Conservation (phyloP, 2,888 invertebrate species). For the Mylabris sibirica region DNA sequence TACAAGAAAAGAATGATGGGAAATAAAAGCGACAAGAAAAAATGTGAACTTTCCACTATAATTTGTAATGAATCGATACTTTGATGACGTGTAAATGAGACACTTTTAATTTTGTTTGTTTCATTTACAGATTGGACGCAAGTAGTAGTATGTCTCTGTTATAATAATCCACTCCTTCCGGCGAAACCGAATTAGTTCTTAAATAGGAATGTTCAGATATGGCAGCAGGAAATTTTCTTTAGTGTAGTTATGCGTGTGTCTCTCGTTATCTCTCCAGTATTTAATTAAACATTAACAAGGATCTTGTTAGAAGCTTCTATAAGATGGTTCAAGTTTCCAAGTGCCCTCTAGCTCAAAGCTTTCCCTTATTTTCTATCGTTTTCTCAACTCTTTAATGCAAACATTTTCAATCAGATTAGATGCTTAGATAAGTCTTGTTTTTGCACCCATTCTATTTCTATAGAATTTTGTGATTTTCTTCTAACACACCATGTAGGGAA, state of each 20-base stretch:
- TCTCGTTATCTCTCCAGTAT: constrained; percentile 16
- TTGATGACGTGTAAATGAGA: not conserved
- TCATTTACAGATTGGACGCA: not conserved
- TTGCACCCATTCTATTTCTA: not conserved
- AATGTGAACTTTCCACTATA: not conserved
- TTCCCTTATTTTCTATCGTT: not conserved
- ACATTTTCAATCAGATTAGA: not conserved
- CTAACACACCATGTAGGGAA: constrained; percentile 17
- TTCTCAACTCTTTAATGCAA: constrained; percentile 1
- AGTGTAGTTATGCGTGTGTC: constrained; percentile 12
- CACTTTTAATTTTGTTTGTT: not conserved
- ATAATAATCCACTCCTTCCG: not conserved
- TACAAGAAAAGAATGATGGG: not conserved
- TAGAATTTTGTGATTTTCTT: constrained; percentile 13
- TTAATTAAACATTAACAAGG: constrained; percentile 20
- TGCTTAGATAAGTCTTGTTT: not conserved
- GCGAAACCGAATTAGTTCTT: constrained; percentile 16
- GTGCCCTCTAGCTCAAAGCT: not conserved
- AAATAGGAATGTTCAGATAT: constrained; percentile 13
- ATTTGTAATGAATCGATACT: not conserved
- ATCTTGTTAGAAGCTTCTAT: constrained; percentile 14
- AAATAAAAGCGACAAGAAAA: not conserved
- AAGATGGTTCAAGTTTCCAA: constrained; percentile 10
- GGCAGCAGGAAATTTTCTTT: constrained; percentile 17
- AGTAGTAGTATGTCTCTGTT: too few species aligned